These are phyloP conservation scores for Somateria mollissima DNA, from an alignment of 2,797 vertebrate species.

Conservation along the genomic window DNA sequence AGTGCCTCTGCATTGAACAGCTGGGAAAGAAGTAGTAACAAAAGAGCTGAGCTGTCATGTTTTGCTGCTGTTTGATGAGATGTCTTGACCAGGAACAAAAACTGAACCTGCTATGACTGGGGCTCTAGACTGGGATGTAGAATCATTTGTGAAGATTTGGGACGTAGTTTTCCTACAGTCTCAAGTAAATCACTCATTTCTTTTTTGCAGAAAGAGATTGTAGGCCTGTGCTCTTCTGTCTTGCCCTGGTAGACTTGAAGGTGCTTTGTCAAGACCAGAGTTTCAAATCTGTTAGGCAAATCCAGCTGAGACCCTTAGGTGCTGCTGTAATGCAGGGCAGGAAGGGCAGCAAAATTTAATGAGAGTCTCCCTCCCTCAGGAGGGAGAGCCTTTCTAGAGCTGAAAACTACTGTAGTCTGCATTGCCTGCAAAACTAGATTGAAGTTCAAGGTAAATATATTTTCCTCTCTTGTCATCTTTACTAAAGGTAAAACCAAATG, in stretches of 20 bases:
- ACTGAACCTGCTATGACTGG: background rate
- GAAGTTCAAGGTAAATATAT: background rate
- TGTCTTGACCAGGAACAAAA: background rate
- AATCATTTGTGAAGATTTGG: background rate
- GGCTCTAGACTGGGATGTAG: background rate
- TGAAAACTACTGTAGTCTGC: background rate
- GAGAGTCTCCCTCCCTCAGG: background rate
- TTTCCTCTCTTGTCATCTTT: background rate
- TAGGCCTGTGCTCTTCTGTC: background rate
- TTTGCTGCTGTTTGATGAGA: background rate
- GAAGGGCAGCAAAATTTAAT: constrained; percentile 4
- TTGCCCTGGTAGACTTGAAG: background rate
- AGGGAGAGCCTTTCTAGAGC: background rate
- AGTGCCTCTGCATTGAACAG: background rate
- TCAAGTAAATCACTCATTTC: background rate
- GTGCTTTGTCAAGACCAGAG: background rate
- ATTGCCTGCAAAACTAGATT: background rate
- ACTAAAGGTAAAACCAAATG: background rate
- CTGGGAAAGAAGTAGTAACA: background rate
- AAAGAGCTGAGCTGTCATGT: background rate
- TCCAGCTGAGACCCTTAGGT: background rate
- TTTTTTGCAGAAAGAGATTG: background rate
- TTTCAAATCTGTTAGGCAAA: background rate
- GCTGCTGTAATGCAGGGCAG: background rate
- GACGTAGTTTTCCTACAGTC: background rate